A percentile compares a stretch with the other conserved stretches of the same genome.
Conservation (phyloP, 2,113 vertebrate species). For the Xerus inauris region DNA sequence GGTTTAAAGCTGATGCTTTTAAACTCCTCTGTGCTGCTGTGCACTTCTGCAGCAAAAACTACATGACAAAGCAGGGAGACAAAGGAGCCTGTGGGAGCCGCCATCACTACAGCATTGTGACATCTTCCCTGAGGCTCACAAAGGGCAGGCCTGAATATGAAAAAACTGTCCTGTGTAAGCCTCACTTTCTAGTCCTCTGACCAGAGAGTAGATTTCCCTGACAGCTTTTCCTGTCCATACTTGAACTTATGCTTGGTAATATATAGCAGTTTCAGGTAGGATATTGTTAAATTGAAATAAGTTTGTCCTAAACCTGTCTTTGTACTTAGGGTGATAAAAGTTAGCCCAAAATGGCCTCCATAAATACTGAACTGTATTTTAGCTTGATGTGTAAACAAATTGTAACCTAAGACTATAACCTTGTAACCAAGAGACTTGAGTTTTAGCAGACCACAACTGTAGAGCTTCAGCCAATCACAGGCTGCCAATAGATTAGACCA, state of each 20-base stretch:
- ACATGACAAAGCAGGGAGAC: background rate
- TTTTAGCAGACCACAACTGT: background rate
- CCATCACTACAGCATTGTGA: background rate
- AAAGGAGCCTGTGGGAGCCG: background rate
- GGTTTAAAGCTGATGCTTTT: background rate
- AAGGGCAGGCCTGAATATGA: background rate
- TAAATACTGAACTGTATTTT: too few species aligned
- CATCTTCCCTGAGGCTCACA: background rate
- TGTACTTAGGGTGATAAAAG: too few species aligned
- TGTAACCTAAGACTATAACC: too few species aligned
- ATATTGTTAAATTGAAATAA: too few species aligned
- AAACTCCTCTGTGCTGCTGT: background rate
- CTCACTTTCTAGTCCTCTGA: background rate
- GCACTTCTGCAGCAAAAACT: background rate
- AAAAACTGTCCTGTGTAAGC: background rate
- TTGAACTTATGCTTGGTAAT: background rate
- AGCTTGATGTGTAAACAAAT: too few species aligned
- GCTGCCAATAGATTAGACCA: too few species aligned
- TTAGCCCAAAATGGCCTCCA: too few species aligned
- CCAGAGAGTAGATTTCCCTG: background rate
- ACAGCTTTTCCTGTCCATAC: background rate
- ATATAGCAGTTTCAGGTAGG: background rate
- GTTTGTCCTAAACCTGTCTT: too few species aligned
- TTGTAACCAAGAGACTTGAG: background rate
- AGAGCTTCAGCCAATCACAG: background rate